Base-by-base conservation (phyloP, 2,113 vertebrate genomes). In the Poecilia latipinna region DNA sequence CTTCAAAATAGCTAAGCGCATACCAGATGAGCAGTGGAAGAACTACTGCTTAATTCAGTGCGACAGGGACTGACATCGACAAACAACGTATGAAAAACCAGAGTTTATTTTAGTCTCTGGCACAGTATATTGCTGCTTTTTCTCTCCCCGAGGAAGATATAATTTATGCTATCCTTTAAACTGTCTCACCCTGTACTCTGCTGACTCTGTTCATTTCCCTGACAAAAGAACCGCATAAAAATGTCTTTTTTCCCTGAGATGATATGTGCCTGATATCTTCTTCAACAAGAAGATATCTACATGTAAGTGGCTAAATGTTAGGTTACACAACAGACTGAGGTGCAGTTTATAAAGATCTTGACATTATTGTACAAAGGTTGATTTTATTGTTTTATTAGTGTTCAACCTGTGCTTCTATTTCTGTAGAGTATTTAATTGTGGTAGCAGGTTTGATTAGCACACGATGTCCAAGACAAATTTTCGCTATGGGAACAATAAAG, bases 151-250 rank as follows among this genome's bases (percentile, higher is more conserved):
- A 71, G 62, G 83, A 86, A 86, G 82, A 62, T 79, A 84, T 83
- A 90, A 88, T 77, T 87, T 89, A 87, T 84, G 82, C 83, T 84
- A 68, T 71, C 80, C 76, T 86, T 82, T 90, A 66, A 82, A 70
- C 70, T 62, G 72, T 68, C 80, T 79, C 64, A 75, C 78, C 63
- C 68, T 42, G 69, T 67, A 12, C 72, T 84, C 74, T 75, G 75
- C 81, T 82, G 78, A 89, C 89, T 74, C 78, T 44, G 19, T 77
- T 88, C 77, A 66, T 89, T 85, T 83, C 69, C 76, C 78, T 79
- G 87, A 92, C 67, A 68, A 85, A 82, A 65, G 61, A 35, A 70
- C 60, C 2, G 65, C 78, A 44, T 77, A 80, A 77, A 61, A 48
- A 68, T 68, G 64, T 51, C 51, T 64, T 89, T 68, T 75, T 82